Percentiles rank a stretch among this genome's conserved stretches.
These are phyloP conservation scores for Epinephelus moara DNA, from an alignment of 2,113 vertebrate genomes.

Conservation along the genomic window DNA sequence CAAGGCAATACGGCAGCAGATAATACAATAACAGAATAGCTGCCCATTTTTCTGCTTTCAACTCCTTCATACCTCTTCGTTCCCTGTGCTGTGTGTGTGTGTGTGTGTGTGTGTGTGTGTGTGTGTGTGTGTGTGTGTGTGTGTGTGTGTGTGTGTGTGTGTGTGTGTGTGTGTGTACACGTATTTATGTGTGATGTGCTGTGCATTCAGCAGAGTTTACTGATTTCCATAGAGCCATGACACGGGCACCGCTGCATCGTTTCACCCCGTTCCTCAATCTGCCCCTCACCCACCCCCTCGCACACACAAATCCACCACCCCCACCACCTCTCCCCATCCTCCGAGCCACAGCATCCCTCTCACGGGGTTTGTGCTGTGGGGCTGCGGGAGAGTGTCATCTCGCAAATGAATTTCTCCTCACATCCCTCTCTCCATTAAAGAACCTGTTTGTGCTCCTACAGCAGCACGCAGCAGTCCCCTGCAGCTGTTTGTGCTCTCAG, in stretches of 20 bases:
- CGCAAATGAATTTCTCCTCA: conserved; percentile 82
- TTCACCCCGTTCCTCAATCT: conserved; percentile 55
- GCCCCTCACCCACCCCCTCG: neutral
- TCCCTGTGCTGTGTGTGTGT: neutral
- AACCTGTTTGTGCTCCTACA: conserved; percentile 65
- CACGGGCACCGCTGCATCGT: conserved; percentile 61
- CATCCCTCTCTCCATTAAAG: conserved; percentile 79
- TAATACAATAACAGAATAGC: conserved; percentile 15
- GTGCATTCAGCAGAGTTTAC: conserved; percentile 60
- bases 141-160: neutral
- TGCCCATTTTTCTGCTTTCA: conserved; percentile 29
- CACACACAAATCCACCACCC: neutral
- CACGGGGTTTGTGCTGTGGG: conserved; percentile 65
- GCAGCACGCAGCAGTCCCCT: conserved; percentile 50
- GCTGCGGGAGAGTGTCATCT: conserved; percentile 72
- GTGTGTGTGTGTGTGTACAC: conserved; percentile 18
- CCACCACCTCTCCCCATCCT: neutral
- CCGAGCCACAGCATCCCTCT: conserved; percentile 62
- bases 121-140: neutral
- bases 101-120: neutral
- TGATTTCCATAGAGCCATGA: conserved; percentile 79
- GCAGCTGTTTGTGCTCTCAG: conserved; percentile 70
- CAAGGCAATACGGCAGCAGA: conserved; percentile 3
- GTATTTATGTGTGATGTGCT: conserved; percentile 41
- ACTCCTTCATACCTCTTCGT: conserved; percentile 11